phyloP scores from a whole-genome alignment of 2,113 vertebrate species.

The Cochlearius cochlearius region DNA sequence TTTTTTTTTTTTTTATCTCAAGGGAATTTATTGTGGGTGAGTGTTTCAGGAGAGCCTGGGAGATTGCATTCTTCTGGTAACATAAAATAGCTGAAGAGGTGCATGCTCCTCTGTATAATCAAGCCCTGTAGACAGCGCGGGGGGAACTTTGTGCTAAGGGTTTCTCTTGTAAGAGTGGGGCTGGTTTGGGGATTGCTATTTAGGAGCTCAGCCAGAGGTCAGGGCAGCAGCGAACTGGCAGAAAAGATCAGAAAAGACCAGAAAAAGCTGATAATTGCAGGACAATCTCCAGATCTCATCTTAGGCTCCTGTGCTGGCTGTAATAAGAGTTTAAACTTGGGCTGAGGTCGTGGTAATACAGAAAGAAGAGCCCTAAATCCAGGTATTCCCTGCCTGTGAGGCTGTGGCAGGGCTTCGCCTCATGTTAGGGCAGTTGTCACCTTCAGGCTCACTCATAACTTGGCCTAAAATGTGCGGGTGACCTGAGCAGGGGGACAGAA shows the following conservation, averaged over 20 bases:
- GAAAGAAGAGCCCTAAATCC: neutral
- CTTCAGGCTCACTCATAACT: neutral
- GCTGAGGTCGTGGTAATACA: neutral
- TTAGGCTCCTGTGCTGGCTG: neutral
- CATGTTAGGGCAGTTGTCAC: neutral
- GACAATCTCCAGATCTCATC: neutral
- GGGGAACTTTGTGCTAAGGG: neutral
- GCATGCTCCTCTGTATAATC: neutral
- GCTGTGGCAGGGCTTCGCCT: neutral
- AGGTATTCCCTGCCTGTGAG: neutral
- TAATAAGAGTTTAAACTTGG: neutral
- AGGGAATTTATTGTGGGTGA: constrained; percentile 31
- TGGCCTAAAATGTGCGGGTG: neutral
- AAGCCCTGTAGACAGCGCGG: fast-evolving
- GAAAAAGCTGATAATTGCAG: neutral
- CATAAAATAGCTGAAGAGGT: neutral
- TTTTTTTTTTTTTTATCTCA: neutral
- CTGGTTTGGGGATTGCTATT: neutral
- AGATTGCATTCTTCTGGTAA: constrained; percentile 9
- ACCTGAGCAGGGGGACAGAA: neutral
- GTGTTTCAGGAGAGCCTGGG: neutral
- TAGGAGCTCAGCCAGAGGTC: neutral
- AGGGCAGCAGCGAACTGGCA: neutral
- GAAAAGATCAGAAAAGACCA: neutral
- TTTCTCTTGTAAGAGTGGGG: neutral